Evolutionary conservation across 1,140 invertebrate genomes (phyloP), one percentile per base, ranked within the genome.

Genomic region (Temnothorax curvispinosus): DNA sequence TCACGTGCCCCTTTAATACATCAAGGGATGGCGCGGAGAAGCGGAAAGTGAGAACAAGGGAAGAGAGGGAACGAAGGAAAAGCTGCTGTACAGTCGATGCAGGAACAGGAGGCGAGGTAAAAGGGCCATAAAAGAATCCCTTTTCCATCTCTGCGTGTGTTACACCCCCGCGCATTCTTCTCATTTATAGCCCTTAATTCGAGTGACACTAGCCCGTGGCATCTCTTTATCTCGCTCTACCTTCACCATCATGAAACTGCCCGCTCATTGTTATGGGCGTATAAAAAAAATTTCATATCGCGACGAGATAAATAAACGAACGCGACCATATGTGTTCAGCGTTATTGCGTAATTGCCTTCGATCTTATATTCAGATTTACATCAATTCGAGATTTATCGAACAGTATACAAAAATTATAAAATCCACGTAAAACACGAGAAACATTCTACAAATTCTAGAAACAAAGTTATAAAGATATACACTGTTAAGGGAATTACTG

Each of bases 1-100:
- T 89, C 76, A 80, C 75, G 87, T 76, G 76, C 41, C 81, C 60
- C 75, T 85, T 89, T 88, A 86, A 88, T 88, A 86, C 67, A 88
- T 86, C 74, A 75, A 86, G 75, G 35, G 60, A 71, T 56, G 35
- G 35, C 3, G 65, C n/a, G n/a, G 56, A 50, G 27, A 21, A 35
- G 56, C 6, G 27, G 41, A 47, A 62, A 69, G 71, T 38, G 47
- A 87, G 32, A 82, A 71, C 54, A 50, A 56, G 65, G 7, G 56
- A 80, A 41, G 54, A 21, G 54, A 21, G 52, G 3, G 27, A 50
- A 62, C 11, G 81, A 62, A 62, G 67, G n/a, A 85, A 75, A 72
- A 60, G 47, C 47, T 64, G 56, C 38, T 74, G 67, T 47, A 76
- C n/a, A 82, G 35, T 44, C 50, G 38, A 89, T 72, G 72, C 13